phyloP scores from a whole-genome alignment of 2,113 vertebrate genomes.

The Lepisosteus oculatus region DNA sequence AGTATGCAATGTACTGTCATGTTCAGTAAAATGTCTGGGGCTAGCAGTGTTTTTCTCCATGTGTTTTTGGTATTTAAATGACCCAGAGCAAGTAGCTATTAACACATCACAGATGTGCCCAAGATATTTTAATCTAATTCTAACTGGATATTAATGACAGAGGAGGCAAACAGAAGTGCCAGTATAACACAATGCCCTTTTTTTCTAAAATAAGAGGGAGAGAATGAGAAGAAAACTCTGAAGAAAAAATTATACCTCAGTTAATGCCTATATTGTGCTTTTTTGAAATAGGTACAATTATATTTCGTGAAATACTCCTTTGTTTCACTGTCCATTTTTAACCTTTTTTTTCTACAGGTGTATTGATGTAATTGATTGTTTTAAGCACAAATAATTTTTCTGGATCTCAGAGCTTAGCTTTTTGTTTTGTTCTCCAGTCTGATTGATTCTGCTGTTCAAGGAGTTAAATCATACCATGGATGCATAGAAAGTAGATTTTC shows the following conservation, averaged over 20 bases:
- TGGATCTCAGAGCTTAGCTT: slow-evolving; percentile 17
- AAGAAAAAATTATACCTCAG: too few species aligned
- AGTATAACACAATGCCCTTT: neutral
- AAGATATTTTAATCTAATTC: slow-evolving; percentile 13
- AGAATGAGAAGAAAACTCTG: too few species aligned
- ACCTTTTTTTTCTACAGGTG: too few species aligned
- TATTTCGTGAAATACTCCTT: too few species aligned
- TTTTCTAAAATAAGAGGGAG: too few species aligned
- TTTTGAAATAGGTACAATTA: too few species aligned
- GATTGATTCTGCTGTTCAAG: slow-evolving; percentile 29
- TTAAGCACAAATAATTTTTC: too few species aligned
- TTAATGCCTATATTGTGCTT: too few species aligned
- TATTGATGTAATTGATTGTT: too few species aligned
- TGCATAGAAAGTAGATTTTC: slow-evolving; percentile 46
- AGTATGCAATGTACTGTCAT: neutral
- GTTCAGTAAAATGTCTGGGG: neutral
- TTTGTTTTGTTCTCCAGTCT: slow-evolving; percentile 27
- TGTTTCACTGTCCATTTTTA: too few species aligned
- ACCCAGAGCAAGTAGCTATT: slow-evolving; percentile 6
- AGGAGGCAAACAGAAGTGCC: neutral
- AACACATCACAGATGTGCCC: slow-evolving; percentile 18
- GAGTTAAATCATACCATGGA: slow-evolving; percentile 23
- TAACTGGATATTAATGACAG: neutral
- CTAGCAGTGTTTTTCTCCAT: neutral
- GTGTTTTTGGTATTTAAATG: slow-evolving; percentile 5